Evolutionary conservation across 1,140 invertebrate genomes (phyloP), one percentile per base, ranked within the genome.

Genomic region (Leptopilina clavipes): DNA sequence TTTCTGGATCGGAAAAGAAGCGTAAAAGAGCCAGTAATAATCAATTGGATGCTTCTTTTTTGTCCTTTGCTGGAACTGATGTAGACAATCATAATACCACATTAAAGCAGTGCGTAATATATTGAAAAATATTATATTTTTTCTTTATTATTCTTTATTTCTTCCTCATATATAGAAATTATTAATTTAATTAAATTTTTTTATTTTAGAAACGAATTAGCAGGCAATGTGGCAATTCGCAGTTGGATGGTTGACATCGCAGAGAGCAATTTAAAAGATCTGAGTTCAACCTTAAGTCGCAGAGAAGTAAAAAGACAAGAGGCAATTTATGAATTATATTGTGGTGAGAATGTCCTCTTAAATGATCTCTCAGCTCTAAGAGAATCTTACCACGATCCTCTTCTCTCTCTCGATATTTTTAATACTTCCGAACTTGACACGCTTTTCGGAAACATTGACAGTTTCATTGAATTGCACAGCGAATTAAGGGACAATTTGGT

Each of bases 271-370:
- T n/a, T 65, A 5, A 65, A 65, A 65, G 22, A 65, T 65, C 71
- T 54, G 65, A 80, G 44, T 71, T 77, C 75, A 10, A 86, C 75
- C 70, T 78, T 86, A 37, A 85, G 78, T 70, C 79, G 82, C 7
- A 86, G 76, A 71, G 85, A 89, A 75, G 81, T 88, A 59, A 88
- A 86, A 76, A 82, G 85, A 43, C 89, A 90, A 79, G 88, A 90
- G 78, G 85, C 89, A n/a, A 90, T 93, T 75, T 92, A 91, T 83
- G 92, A 93, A 76, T 79, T 93, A 37, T 92, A 90, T 81, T 90
- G 91, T 77, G 91, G 92, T 43, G 92, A 93, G 87, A 87, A 90
- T 82, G 89, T 92, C 54, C 79, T 93, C 5, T 82, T 92, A n/a
- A 89, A 91, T 76, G 92, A 93, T 79, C 83, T 93, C 0, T 83